phyloP scores from a whole-genome alignment of 2,113 vertebrate genomes.

The Callocephalon fimbriatum region DNA sequence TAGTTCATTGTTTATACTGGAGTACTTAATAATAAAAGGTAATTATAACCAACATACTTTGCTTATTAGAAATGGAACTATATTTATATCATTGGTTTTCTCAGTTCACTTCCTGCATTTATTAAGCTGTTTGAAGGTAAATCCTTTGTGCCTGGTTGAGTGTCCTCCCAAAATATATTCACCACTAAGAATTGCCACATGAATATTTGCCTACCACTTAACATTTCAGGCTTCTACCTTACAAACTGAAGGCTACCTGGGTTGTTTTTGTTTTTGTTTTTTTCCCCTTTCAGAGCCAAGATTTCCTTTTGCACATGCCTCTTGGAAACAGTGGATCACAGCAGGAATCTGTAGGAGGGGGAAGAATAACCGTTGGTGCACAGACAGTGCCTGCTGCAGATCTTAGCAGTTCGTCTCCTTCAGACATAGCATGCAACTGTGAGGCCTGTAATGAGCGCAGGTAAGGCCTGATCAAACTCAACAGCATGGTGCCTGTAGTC shows the following conservation, averaged over 20 bases:
- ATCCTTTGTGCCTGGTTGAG: background rate
- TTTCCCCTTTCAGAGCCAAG: conserved; percentile 82
- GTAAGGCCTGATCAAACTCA: conserved; percentile 66
- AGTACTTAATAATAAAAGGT: background rate
- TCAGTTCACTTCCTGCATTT: background rate
- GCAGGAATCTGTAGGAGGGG: conserved; percentile 81
- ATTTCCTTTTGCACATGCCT: conserved; percentile 93
- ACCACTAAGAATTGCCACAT: background rate
- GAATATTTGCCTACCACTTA: background rate
- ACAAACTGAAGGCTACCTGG: background rate
- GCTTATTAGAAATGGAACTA: background rate
- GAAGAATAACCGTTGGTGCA: conserved; percentile 83
- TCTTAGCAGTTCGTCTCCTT: conserved; percentile 78
- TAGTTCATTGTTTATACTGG: conserved; percentile 17
- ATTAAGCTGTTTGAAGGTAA: background rate
- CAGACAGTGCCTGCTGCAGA: conserved; percentile 86
- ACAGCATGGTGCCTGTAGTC: background rate
- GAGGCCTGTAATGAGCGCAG: conserved; percentile 94
- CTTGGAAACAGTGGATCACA: conserved; percentile 85
- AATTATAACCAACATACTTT: background rate
- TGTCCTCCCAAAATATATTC: background rate
- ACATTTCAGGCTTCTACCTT: background rate
- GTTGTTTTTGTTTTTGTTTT: background rate
- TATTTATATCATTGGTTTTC: background rate
- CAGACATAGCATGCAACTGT: conserved; percentile 88